These are phyloP conservation scores for Diachrysia chrysitis DNA, from an alignment of 2,888 invertebrate genomes.

Conservation along the genomic window DNA sequence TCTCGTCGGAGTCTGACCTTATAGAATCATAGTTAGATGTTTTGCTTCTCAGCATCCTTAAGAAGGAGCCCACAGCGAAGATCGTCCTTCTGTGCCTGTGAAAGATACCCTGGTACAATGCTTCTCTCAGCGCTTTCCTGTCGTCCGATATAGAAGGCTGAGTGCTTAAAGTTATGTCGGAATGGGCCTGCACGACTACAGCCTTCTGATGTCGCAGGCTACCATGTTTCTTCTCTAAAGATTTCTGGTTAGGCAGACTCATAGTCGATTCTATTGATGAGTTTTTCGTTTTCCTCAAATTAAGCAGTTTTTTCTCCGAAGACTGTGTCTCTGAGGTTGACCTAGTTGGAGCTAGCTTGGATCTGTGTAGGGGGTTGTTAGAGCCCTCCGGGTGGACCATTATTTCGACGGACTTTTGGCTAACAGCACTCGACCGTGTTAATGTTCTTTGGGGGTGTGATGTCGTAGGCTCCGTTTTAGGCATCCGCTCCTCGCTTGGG, in stretches of 20 bases:
- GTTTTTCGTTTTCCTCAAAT: slow-evolving; percentile 86
- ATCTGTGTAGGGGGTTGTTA: slow-evolving; percentile 84
- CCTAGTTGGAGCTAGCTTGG: slow-evolving; percentile 83
- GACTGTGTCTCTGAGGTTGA: slow-evolving; percentile 86
- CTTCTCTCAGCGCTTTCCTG: slow-evolving; percentile 92
- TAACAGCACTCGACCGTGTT: slow-evolving; percentile 90
- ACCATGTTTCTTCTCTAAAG: slow-evolving; percentile 87
- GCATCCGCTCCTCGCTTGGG: slow-evolving; percentile 76
- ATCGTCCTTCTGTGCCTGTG: slow-evolving; percentile 93
- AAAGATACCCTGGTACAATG: slow-evolving; percentile 93
- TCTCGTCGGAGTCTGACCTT: slow-evolving; percentile 89
- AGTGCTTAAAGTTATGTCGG: slow-evolving; percentile 87
- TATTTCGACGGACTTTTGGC: slow-evolving; percentile 90
- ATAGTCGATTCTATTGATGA: slow-evolving; percentile 88
- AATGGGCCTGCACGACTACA: slow-evolving; percentile 88
- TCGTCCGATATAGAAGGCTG: slow-evolving; percentile 88
- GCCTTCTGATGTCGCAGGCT: slow-evolving; percentile 90
- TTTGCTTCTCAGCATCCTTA: slow-evolving; percentile 92
- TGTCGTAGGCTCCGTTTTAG: slow-evolving; percentile 77
- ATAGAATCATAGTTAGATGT: slow-evolving; percentile 94
- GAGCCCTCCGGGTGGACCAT: slow-evolving; percentile 86
- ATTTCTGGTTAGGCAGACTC: slow-evolving; percentile 87
- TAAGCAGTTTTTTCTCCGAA: slow-evolving; percentile 82
- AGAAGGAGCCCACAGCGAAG: slow-evolving; percentile 93
- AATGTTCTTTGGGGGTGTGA: slow-evolving; percentile 84